Evolutionary conservation across 2,113 vertebrate genomes (phyloP).

Genomic region (Psittacula cyanocephala): DNA sequence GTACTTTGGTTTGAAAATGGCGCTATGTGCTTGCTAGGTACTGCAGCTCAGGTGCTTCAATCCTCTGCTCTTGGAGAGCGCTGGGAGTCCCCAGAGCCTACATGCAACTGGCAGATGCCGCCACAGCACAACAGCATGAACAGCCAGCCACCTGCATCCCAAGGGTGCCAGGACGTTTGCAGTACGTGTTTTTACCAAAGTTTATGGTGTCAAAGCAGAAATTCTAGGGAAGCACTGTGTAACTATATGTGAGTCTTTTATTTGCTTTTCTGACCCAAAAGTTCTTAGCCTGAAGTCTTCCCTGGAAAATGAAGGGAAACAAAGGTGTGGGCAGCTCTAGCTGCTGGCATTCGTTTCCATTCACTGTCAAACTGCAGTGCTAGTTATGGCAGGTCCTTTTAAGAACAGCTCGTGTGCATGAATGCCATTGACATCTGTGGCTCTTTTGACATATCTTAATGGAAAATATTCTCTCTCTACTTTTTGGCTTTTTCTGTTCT

Average conservation of each 20-base stretch:
- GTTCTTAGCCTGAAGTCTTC: background rate
- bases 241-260: background rate
- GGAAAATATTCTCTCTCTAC: background rate
- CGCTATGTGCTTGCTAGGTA: background rate
- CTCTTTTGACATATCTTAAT: background rate
- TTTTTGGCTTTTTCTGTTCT: background rate
- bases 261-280: background rate
- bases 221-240: background rate
- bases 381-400: background rate
- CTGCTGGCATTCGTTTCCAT: background rate
- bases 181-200: background rate
- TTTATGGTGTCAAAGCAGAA: background rate
- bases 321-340: background rate
- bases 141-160: background rate
- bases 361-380: background rate
- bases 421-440: background rate
- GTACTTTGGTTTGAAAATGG: background rate
- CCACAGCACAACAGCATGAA: no score
- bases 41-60: background rate
- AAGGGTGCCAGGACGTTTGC: background rate
- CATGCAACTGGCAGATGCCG: fast-evolving
- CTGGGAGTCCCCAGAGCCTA: background rate
- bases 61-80: background rate
- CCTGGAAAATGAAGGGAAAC: background rate
- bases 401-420: background rate